A percentile compares a stretch with the other conserved stretches of the same genome.
Conservation (phyloP, 2,888 invertebrate species). For the Drosophila vallismaia region DNA sequence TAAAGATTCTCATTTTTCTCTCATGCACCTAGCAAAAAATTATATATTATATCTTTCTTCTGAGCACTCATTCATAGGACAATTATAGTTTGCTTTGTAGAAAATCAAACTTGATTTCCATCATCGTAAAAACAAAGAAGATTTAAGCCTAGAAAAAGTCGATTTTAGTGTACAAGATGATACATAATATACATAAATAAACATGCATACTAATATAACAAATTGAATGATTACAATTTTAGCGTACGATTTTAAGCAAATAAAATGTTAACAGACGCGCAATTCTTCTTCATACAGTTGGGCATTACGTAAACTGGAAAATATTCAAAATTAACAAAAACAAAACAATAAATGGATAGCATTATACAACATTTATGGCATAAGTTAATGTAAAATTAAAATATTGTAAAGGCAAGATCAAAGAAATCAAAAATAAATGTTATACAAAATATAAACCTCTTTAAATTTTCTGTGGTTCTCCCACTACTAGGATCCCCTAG, state of each 20-base stretch:
- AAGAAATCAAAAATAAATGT: conserved; percentile 72
- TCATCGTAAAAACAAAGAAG: conserved; percentile 27
- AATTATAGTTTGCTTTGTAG: conserved; percentile 49
- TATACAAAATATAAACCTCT: conserved; percentile 48
- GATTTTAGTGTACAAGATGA: conserved; percentile 70
- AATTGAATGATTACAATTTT: conserved; percentile 49
- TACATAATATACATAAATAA: conserved; percentile 16
- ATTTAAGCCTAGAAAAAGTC: conserved; percentile 67
- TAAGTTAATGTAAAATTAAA: conserved; percentile 47
- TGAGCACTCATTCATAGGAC: conserved; percentile 47
- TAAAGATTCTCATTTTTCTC: conserved; percentile 39
- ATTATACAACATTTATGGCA: conserved; percentile 39
- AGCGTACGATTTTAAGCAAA: conserved; percentile 60
- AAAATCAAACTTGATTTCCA: conserved; percentile 32
- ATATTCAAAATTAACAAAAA: conserved; percentile 43
- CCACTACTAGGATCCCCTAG: neutral
- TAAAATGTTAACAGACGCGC: conserved; percentile 58
- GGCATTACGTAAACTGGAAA: conserved; percentile 56
- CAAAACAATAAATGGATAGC: conserved; percentile 19
- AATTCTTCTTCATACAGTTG: conserved; percentile 61
- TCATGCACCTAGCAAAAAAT: conserved; percentile 58
- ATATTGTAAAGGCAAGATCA: conserved; percentile 49
- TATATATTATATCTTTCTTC: conserved; percentile 23
- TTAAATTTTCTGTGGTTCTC: neutral
- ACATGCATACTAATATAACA: conserved; percentile 23